Evolutionary conservation across 1,140 invertebrate species (phyloP), one percentile per base, ranked within the genome.

Genomic region (Mycetomoellerius zeteki): DNA sequence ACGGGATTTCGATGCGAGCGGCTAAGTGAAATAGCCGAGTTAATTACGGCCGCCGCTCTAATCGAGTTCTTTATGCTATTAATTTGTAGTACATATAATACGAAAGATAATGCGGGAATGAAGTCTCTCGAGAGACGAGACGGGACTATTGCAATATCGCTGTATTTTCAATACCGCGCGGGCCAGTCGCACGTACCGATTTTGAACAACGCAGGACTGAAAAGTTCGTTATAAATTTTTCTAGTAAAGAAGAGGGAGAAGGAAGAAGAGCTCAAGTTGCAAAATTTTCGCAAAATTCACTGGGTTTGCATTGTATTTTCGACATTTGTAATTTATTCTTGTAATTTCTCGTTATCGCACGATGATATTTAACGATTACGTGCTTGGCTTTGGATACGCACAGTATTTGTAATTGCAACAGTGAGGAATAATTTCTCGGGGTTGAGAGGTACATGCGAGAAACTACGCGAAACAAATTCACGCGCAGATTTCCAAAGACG

Each of bases 1-100:
- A 80, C 64, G 52, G 37, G 52, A 82, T 82, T 82, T 73, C 52
- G 54, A 82, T 82, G 67, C 78, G 78, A 37, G 37, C 78, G 19
- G 65, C 67, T 82, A 82, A 82, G 54, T 82, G 67, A 82, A 82
- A 82, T 72, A 72, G 67, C 24, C 24, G 54, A 82, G 54, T 58
- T 82, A 82, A 82, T 82, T 82, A 58, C 50, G 24, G 6, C 37
- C 33, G 43, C 33, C 65, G 47, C 30, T 69, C 67, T 72, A 72
- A 58, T 82, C 67, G 52, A 73, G 67, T 72, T 82, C 64, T 82
- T 72, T 24, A 56, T 47, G 27, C 64, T 43, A 81, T 69, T 81
- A 81, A 81, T 81, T 67, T 81, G 52, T 81, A 21, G 43, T 81
- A n/a, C n/a, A n/a, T n/a, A 16, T 58, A 71, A 50, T 54, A 56